These are phyloP conservation scores for Picus viridis DNA, from an alignment of 2,797 vertebrate genomes.

Conservation along the genomic window DNA sequence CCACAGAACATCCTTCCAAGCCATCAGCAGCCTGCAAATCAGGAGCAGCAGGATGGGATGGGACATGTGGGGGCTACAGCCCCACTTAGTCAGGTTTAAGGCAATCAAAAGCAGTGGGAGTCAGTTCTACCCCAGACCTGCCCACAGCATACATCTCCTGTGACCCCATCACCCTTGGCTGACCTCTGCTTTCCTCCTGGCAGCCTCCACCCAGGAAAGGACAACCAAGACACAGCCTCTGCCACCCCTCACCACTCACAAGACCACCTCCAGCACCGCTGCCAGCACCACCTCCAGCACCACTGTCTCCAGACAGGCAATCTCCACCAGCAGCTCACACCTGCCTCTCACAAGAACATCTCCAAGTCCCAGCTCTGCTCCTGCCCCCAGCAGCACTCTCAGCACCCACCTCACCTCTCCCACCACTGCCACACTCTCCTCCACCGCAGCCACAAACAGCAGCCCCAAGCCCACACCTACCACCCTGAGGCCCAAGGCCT, in stretches of 20 bases:
- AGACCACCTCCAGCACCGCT: background rate
- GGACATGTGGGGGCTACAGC: accelerated
- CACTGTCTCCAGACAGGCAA: background rate
- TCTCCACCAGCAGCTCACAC: background rate
- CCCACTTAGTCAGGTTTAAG: accelerated
- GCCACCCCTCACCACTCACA: background rate
- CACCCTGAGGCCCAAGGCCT: too few species aligned
- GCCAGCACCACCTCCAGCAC: background rate
- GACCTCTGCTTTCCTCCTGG: background rate
- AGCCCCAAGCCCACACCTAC: background rate
- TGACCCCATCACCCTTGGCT: accelerated
- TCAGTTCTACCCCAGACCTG: accelerated
- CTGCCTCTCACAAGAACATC: background rate
- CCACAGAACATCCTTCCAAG: accelerated
- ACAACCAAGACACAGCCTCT: background rate
- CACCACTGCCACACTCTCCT: background rate
- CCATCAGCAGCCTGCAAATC: accelerated
- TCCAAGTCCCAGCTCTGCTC: background rate
- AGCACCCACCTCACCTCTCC: background rate
- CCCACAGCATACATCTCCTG: accelerated
- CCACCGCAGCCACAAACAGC: accelerated
- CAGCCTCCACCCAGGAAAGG: background rate
- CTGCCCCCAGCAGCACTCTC: background rate
- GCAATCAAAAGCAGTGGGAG: accelerated
- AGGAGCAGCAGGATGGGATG: accelerated